A percentile compares a stretch with the other conserved stretches of the same genome.
Evolutionary conservation across 2,888 invertebrate species (phyloP).

Genomic region (Prionchulus punctatus): DNA sequence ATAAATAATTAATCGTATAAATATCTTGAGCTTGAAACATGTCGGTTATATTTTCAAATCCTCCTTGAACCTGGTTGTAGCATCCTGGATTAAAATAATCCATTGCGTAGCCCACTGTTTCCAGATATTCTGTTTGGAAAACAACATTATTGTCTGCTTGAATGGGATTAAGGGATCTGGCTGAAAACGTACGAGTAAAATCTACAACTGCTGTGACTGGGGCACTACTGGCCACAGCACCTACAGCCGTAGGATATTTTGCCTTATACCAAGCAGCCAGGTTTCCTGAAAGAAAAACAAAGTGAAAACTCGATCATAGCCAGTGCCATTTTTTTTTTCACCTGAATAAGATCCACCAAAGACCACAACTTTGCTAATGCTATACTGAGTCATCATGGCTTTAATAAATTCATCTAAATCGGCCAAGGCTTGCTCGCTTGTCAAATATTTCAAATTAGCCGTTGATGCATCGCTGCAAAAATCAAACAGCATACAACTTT

Average conservation of each 20-base stretch:
- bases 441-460: conserved; percentile 60
- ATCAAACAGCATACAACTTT: neutral
- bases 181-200: conserved; percentile 52
- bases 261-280: conserved; percentile 70
- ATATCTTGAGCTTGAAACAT: neutral
- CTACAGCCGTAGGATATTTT: conserved; percentile 72
- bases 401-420: conserved; percentile 69
- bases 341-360: conserved; percentile 90
- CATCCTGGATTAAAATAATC: neutral
- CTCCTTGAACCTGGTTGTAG: neutral
- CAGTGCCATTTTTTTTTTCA: conserved; percentile 12
- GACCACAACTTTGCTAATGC: conserved; percentile 57
- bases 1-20: neutral
- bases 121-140: neutral
- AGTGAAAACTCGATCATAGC: neutral
- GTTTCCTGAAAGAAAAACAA: conserved; percentile 41
- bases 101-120: neutral
- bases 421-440: conserved; percentile 45
- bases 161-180: no score
- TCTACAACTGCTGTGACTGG: conserved; percentile 68
- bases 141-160: no score
- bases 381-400: conserved; percentile 44
- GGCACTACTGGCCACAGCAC: conserved; percentile 72
- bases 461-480: conserved; percentile 58
- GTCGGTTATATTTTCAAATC: neutral